Conservation (phyloP, 2,113 vertebrate species). For the Ahaetulla prasina region DNA sequence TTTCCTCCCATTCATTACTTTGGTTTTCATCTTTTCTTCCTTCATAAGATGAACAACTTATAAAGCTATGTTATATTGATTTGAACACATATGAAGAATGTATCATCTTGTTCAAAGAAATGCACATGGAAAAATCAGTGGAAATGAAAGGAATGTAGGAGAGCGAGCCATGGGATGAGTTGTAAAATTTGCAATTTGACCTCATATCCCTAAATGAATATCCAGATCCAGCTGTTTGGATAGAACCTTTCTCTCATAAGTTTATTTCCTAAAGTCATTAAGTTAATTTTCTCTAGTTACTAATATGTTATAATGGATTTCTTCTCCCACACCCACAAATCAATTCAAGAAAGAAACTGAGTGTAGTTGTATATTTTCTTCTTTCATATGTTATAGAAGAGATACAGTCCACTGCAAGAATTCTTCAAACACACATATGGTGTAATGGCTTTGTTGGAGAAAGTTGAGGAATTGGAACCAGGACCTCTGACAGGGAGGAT, state of each 20-base stretch:
- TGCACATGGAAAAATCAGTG: slow-evolving; percentile 27
- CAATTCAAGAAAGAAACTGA: not conserved
- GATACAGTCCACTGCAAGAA: not conserved
- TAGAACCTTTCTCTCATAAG: not conserved
- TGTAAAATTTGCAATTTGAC: slow-evolving; percentile 51
- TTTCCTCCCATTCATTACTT: slow-evolving; percentile 33
- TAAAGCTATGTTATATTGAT: slow-evolving; percentile 61
- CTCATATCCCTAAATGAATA: slow-evolving; percentile 42
- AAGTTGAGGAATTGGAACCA: not conserved
- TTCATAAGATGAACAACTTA: slow-evolving; percentile 47
- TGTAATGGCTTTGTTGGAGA: not conserved
- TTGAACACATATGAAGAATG: slow-evolving; percentile 59
- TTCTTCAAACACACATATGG: not conserved
- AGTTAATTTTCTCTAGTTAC: not conserved
- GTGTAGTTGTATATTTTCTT: not conserved
- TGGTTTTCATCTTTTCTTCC: slow-evolving; percentile 44
- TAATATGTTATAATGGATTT: not conserved
- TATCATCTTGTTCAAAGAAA: slow-evolving; percentile 37
- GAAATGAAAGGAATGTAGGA: slow-evolving; percentile 41
- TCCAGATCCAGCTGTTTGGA: slow-evolving; percentile 1
- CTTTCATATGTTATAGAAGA: not conserved
- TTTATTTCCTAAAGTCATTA: slow-evolving; percentile 34
- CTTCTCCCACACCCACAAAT: not conserved
- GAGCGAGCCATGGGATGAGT: slow-evolving; percentile 16
- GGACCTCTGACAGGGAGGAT: not conserved